Percentiles rank a stretch among this genome's conserved stretches.
These are phyloP conservation scores for Chaetodon trifascialis DNA, from an alignment of 2,113 vertebrate genomes.

Conservation along the genomic window DNA sequence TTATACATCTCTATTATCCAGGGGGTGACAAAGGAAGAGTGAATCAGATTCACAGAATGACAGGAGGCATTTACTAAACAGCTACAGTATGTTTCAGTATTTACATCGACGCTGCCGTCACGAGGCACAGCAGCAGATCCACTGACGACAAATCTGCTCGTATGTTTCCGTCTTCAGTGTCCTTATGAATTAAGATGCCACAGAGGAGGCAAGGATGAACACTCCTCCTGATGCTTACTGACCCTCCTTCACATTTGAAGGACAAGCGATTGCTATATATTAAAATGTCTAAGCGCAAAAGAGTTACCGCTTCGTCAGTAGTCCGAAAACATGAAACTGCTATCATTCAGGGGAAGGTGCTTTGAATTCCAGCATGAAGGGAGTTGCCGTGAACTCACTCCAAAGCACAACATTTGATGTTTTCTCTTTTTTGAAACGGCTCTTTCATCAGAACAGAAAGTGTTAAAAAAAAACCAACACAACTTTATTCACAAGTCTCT, in stretches of 20 bases:
- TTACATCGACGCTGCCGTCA: slow-evolving; percentile 46
- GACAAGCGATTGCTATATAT: slow-evolving; percentile 14
- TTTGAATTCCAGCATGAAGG: slow-evolving; percentile 46
- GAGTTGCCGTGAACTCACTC: not conserved
- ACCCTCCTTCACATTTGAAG: slow-evolving; percentile 40
- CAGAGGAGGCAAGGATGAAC: slow-evolving; percentile 12
- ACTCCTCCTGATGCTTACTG: slow-evolving; percentile 1
- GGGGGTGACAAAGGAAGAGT: slow-evolving; percentile 24
- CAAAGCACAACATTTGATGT: slow-evolving; percentile 35
- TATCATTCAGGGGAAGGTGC: slow-evolving; percentile 24
- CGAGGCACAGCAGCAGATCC: slow-evolving; percentile 43
- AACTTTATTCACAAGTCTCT: slow-evolving; percentile 71
- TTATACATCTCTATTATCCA: slow-evolving; percentile 59
- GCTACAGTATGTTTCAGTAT: slow-evolving; percentile 38
- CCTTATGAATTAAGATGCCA: slow-evolving; percentile 5
- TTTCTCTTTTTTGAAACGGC: slow-evolving; percentile 35
- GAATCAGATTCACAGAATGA: slow-evolving; percentile 41
- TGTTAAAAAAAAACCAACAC: slow-evolving; percentile 19
- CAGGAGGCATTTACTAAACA: slow-evolving; percentile 22
- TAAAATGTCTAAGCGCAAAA: not conserved
- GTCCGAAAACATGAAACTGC: slow-evolving; percentile 37
- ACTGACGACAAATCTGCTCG: not conserved
- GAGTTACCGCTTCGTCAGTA: not conserved
- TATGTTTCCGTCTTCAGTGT: slow-evolving; percentile 12
- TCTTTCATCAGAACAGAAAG: slow-evolving; percentile 57